Evolutionary conservation across 2,888 invertebrate species (phyloP), one percentile per base, ranked within the genome.

Genomic region (Cactoblastis cactorum): DNA sequence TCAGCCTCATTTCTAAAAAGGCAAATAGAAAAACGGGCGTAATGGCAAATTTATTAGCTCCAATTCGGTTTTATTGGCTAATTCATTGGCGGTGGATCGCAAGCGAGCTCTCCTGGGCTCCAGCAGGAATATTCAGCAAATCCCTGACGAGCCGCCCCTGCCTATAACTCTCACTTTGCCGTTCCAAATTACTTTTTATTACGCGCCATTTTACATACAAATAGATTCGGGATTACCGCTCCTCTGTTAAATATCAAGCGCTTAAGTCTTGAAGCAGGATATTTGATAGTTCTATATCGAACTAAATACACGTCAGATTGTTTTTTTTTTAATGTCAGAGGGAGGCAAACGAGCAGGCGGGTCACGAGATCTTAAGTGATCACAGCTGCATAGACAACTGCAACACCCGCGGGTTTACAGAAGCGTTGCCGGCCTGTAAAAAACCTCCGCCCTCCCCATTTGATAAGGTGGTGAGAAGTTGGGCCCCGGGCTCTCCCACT

Each of bases 51-150:
- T 86, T 87, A 87, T 85, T 84, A 79, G 74, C 73, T 80, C 78
- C 86, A 85, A 87, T 87, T 85, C 84, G 80, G 75, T 83, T 87
- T 86, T 87, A 87, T 87, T 81, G 80, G 81, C 81, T 85, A 85
- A 87, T 87, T 85, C 83, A 81, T 84, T 80, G 84, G 74, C 75
- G 72, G 74, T 72, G 72, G 77, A 75, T 75, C 58, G 70, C 68
- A 68, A 67, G 65, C 64, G 67, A 66, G 70, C 59, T 67, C 58
- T 55, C 55, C 51, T 58, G 59, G 63, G 63, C 56, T 65, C 56
- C 56, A 52, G 61, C 58, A 59, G 61, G 67, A 74, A 77, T 77
- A 74, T 78, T 78, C 71, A 70, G 62, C 67, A 74, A 78, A 83
- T 78, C 80, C 80, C 71, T 71, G 71, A 80, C 67, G 75, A 72